A percentile compares a stretch with the other conserved stretches of the same genome.
These are phyloP conservation scores for Anarhynchus alexandrinus DNA, from an alignment of 2,113 vertebrate species.

Conservation along the genomic window DNA sequence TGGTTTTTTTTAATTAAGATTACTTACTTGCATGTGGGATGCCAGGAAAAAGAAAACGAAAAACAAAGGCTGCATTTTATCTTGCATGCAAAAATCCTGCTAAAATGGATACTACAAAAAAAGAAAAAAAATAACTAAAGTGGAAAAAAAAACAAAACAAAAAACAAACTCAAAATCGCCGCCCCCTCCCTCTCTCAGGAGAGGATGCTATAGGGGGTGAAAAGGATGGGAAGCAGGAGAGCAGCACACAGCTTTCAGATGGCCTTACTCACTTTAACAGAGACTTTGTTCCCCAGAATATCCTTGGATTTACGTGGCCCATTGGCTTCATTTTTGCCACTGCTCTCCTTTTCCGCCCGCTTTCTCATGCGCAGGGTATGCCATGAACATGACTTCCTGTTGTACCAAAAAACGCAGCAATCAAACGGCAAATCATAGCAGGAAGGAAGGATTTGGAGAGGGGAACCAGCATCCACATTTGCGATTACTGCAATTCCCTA, in stretches of 20 bases:
- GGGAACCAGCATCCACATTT: slow-evolving; percentile 58
- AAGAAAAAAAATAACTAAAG: background rate
- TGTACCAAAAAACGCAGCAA: slow-evolving; percentile 89
- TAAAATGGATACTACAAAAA: slow-evolving; percentile 59
- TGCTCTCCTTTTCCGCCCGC: slow-evolving; percentile 89
- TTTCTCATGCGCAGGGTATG: slow-evolving; percentile 98
- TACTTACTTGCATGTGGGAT: slow-evolving; percentile 74
- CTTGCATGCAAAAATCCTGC: slow-evolving; percentile 77
- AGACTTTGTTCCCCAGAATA: slow-evolving; percentile 88
- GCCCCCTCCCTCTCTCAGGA: slow-evolving; percentile 58
- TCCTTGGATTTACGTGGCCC: slow-evolving; percentile 94
- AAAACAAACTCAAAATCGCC: slow-evolving; percentile 2
- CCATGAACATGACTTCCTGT: slow-evolving; percentile 99
- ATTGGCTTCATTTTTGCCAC: slow-evolving; percentile 89
- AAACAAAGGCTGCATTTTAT: slow-evolving; percentile 69
- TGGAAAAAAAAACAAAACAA: background rate
- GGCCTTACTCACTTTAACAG: slow-evolving; percentile 97
- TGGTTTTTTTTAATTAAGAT: background rate
- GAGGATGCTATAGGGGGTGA: slow-evolving; percentile 64
- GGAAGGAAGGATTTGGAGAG: slow-evolving; percentile 48
- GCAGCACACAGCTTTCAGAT: slow-evolving; percentile 67
- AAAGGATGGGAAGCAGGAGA: slow-evolving; percentile 71
- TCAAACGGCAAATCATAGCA: slow-evolving; percentile 77
- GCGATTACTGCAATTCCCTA: slow-evolving; percentile 46
- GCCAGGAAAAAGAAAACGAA: slow-evolving; percentile 72